Evolutionary conservation across 2,888 invertebrate genomes (phyloP), one percentile per base, ranked within the genome.

Genomic region (Melanargia galathea): DNA sequence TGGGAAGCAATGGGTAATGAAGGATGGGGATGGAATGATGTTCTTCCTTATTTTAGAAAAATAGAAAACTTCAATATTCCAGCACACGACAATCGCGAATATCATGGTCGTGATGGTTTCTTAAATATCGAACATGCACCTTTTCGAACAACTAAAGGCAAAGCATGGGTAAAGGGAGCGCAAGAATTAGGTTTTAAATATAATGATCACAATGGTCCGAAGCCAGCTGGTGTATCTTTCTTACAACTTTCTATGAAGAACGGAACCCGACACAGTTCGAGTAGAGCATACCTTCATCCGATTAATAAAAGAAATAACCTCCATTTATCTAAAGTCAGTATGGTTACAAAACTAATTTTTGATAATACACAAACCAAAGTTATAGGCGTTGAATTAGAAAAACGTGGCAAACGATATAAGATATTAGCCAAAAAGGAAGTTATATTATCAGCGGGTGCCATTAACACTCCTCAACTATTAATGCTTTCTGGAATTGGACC

Each of bases 401-500:
- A 93, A 78, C 80, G 86, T 22, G 90, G 90, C 1, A 86, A 79
- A 55, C 86, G 87, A 67, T 90, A 88, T 67, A 89, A 89, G 69
- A 93, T 94, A 49, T 82, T 90, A 70, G 95, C 94, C 1, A 92
- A 85, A 46, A 95, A 93, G 75, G 96, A 96, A 83, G 93, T 97
- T 0, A 95, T 97, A 62, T 70, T 97, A 40, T 93, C 94, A 45
- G 95, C 95, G 0, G 97, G 96, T 5, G 93, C 96, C 3, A 93
- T 97, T 35, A 95, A 95, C 82, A 93, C 95, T 6, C 96, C 97
- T 0, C 95, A 96, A 78, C 77, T 97, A 6, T 84, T 97, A 18
- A 94, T 96, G 95, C 81, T 97, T 16, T 96, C 96, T 2, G 97
- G 97, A 3, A 92, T 96, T 8, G 95, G 95, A 1, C 95, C 95